Evolutionary conservation across 1,140 invertebrate genomes (phyloP).

Genomic region (Nephila pilipes): DNA sequence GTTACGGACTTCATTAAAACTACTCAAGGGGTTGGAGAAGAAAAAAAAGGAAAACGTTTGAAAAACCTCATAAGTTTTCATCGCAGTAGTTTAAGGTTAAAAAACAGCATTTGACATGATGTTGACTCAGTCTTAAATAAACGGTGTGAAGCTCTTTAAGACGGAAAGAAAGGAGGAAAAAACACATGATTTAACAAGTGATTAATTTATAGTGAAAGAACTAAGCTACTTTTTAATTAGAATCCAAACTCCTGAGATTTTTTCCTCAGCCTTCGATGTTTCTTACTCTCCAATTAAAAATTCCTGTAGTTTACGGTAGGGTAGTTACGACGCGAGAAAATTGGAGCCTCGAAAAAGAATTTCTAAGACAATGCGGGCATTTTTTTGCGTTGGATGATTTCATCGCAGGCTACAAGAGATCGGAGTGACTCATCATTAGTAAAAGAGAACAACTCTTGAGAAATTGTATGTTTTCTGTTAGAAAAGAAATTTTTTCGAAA

Average conservation of each 20-base stretch:
- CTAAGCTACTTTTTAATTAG: slow-evolving; percentile 60
- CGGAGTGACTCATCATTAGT: slow-evolving; percentile 12
- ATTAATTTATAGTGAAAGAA: slow-evolving; percentile 61
- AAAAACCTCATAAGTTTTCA: slow-evolving; percentile 24
- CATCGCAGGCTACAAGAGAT: not conserved
- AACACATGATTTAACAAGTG: slow-evolving; percentile 62
- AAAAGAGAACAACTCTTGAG: slow-evolving; percentile 20
- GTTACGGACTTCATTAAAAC: slow-evolving; percentile 36
- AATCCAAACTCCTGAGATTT: not conserved
- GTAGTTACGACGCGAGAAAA: slow-evolving; percentile 50
- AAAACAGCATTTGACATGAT: slow-evolving; percentile 46
- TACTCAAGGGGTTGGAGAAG: not conserved
- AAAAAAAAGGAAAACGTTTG: not conserved
- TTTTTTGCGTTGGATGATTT: not conserved
- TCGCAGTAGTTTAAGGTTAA: not conserved
- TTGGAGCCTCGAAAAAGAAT: slow-evolving; percentile 19
- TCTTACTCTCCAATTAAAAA: slow-evolving; percentile 51
- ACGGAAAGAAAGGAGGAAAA: not conserved
- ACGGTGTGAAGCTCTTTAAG: slow-evolving; percentile 14
- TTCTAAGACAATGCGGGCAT: slow-evolving; percentile 12
- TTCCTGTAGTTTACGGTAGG: slow-evolving; percentile 16
- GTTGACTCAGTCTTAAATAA: slow-evolving; percentile 58
- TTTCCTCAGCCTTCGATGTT: slow-evolving; percentile 22
- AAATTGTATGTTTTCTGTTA: not conserved
- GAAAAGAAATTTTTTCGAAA: too few relatives aligned